Evolutionary conservation across 2,888 invertebrate genomes (phyloP).

Genomic region (Luffia ferchaultella): DNA sequence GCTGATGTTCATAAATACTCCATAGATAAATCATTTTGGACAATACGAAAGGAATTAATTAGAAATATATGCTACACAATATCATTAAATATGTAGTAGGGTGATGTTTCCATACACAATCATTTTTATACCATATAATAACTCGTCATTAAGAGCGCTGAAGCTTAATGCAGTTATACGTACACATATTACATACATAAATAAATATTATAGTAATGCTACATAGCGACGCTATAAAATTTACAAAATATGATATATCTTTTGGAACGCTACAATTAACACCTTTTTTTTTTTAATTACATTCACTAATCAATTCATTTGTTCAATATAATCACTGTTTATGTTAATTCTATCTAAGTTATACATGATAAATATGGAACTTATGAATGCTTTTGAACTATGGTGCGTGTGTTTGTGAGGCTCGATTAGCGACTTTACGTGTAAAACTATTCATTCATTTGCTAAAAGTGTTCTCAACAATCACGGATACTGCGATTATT

Average conservation of each 20-base stretch:
- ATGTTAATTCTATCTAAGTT: constrained; percentile 27
- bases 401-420: neutral
- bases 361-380: constrained; percentile 19
- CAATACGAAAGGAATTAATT: neutral
- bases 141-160: constrained; percentile 58
- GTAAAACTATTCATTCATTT: no score
- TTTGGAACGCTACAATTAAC: constrained; percentile 61
- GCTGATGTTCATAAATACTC: neutral
- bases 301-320: constrained; percentile 60
- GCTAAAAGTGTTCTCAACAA: no score
- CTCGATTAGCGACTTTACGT: no score
- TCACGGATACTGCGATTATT: no score
- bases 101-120: neutral
- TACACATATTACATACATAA: constrained; percentile 40
- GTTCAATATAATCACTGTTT: constrained; percentile 36
- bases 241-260: constrained; percentile 67
- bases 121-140: constrained; percentile 2
- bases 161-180: constrained; percentile 57
- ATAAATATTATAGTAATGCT: constrained; percentile 33
- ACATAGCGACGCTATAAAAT: constrained; percentile 62
- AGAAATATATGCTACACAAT: neutral
- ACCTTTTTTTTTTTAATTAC: constrained; percentile 37
- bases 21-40: neutral
- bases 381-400: constrained; percentile 4
- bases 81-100: neutral